Percentiles rank a stretch among this genome's conserved stretches.
phyloP scores from a whole-genome alignment of 2,113 vertebrate species.

The Narcine bancroftii region DNA sequence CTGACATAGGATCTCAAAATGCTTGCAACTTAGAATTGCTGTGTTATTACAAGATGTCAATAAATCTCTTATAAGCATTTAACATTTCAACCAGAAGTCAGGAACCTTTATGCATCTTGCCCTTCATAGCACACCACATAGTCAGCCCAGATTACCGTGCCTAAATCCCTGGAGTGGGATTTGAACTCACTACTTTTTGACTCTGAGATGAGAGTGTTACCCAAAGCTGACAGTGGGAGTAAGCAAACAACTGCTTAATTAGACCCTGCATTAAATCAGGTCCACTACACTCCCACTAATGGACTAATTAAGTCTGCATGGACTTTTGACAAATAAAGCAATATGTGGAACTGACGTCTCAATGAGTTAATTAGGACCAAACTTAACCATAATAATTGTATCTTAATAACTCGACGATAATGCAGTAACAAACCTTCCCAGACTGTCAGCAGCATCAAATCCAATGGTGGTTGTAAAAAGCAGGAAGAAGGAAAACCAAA shows the following conservation, averaged over 20 bases:
- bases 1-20: too few species aligned
- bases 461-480: background rate
- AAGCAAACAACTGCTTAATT: background rate
- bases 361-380: background rate
- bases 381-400: constrained; percentile 9
- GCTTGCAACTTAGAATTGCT: too few species aligned
- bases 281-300: background rate
- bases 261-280: background rate
- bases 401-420: background rate
- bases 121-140: too few species aligned
- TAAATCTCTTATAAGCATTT: too few species aligned
- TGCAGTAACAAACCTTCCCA: background rate
- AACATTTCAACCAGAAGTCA: too few species aligned
- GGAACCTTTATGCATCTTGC: too few species aligned
- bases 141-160: too few species aligned
- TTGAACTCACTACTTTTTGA: too few species aligned
- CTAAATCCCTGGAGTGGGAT: too few species aligned
- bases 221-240: background rate
- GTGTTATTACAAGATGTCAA: too few species aligned
- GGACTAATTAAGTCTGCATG: background rate
- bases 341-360: constrained; percentile 3
- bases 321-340: constrained; percentile 1
- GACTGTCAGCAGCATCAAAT: background rate
- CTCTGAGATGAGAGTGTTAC: too few species aligned
- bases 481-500: background rate